Conservation (phyloP, 2,113 vertebrate genomes). For the Psettodes erumei region DNA sequence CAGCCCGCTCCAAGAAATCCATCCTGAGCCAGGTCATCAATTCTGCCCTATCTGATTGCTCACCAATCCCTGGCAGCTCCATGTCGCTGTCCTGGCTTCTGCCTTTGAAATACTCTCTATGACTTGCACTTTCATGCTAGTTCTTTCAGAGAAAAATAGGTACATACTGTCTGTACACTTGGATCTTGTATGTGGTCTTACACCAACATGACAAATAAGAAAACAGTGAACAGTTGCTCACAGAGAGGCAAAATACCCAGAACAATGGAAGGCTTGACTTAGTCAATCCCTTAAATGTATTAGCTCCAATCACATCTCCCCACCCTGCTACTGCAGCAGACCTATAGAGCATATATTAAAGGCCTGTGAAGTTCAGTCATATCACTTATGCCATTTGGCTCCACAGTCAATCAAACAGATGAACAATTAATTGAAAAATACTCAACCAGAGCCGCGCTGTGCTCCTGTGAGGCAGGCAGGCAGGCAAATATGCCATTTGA, state of each 20-base stretch:
- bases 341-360: constrained; percentile 57
- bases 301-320: constrained; percentile 47
- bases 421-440: constrained; percentile 78
- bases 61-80: constrained; percentile 81
- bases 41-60: constrained; percentile 85
- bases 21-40: constrained; percentile 85
- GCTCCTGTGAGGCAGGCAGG: constrained; percentile 64
- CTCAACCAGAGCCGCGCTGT: constrained; percentile 63
- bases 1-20: constrained; percentile 82
- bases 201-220: constrained; percentile 24
- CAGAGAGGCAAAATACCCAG: neutral
- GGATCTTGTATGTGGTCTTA: constrained; percentile 40
- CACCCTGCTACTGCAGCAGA: constrained; percentile 41
- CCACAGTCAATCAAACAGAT: constrained; percentile 71
- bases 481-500: constrained; percentile 80
- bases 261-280: constrained; percentile 22
- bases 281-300: constrained; percentile 43
- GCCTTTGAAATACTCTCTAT: constrained; percentile 79
- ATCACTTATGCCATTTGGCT: constrained; percentile 54
- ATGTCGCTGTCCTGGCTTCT: constrained; percentile 76
- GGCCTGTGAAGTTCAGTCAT: constrained; percentile 56
- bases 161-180: constrained; percentile 34
- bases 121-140: constrained; percentile 80
- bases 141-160: constrained; percentile 55
- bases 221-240: constrained; percentile 3